Evolutionary conservation across 2,113 vertebrate species (phyloP).

Genomic region (Terrapene triunguis): DNA sequence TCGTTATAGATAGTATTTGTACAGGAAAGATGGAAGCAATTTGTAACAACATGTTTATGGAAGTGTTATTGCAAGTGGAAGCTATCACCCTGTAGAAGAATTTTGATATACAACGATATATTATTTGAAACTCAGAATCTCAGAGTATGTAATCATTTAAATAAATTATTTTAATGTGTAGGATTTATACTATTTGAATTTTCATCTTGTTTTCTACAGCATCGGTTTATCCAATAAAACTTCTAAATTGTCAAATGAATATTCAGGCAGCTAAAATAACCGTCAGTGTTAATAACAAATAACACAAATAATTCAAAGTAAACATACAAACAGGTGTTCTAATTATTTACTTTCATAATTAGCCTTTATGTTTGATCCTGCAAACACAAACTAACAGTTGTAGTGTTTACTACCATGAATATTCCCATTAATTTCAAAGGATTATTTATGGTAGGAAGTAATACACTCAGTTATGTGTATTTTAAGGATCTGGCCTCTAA

Average conservation of each 20-base stretch:
- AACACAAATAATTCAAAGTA: constrained; percentile 60
- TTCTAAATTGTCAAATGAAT: constrained; percentile 49
- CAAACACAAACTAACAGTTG: constrained; percentile 46
- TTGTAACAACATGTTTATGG: constrained; percentile 43
- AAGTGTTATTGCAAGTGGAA: constrained; percentile 54
- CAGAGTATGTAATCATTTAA: constrained; percentile 23
- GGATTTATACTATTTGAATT: constrained; percentile 19
- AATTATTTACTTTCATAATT: constrained; percentile 49
- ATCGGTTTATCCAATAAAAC: constrained; percentile 51
- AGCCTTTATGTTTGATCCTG: constrained; percentile 51
- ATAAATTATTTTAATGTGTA: constrained; percentile 33
- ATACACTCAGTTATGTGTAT: not conserved
- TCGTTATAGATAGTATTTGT: constrained; percentile 47
- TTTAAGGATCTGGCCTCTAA: not conserved
- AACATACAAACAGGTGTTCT: constrained; percentile 33
- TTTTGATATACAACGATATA: constrained; percentile 28
- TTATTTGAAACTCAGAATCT: constrained; percentile 43
- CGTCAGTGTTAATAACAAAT: constrained; percentile 53
- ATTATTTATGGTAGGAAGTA: not conserved
- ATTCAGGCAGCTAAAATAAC: constrained; percentile 62
- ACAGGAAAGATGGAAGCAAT: constrained; percentile 63
- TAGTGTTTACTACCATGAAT: constrained; percentile 31
- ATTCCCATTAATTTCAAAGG: constrained; percentile 36
- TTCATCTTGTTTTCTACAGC: constrained; percentile 40
- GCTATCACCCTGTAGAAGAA: constrained; percentile 17